These are phyloP conservation scores for Platycnemis pennipes DNA, from an alignment of 2,888 invertebrate genomes.

Conservation along the genomic window DNA sequence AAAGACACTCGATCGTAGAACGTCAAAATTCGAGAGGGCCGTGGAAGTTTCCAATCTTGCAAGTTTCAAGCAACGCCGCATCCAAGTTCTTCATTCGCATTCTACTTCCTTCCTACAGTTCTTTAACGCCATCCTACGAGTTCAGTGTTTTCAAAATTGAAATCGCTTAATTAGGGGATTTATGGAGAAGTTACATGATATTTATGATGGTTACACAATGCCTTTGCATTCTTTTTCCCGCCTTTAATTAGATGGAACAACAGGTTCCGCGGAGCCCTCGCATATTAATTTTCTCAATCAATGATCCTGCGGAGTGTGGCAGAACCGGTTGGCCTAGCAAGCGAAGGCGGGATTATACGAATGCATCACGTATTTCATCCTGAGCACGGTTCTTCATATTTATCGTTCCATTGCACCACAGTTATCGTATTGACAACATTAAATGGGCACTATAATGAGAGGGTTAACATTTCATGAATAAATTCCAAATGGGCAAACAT, in stretches of 20 bases:
- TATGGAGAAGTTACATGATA: neutral
- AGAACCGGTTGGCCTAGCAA: neutral
- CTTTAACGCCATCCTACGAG: neutral
- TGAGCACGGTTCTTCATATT: no score
- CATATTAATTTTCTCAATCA: neutral
- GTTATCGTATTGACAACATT: no score
- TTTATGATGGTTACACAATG: neutral
- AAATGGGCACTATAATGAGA: no score
- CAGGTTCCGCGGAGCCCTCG: neutral
- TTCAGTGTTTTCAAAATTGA: neutral
- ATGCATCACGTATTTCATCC: neutral
- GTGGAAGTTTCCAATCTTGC: no score
- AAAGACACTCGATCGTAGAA: no score
- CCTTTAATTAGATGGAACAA: neutral
- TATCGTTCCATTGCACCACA: no score
- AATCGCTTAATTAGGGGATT: slow-evolving; percentile 20
- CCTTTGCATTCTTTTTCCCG: neutral
- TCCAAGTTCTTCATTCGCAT: neutral
- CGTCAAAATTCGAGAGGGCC: no score
- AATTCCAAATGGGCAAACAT: no score
- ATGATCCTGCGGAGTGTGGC: neutral
- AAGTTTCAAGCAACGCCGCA: neutral
- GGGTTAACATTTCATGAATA: no score
- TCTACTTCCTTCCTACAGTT: neutral
- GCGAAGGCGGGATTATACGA: neutral